phyloP scores from a whole-genome alignment of 2,888 invertebrate genomes.

The Lithophane ornitopus region DNA sequence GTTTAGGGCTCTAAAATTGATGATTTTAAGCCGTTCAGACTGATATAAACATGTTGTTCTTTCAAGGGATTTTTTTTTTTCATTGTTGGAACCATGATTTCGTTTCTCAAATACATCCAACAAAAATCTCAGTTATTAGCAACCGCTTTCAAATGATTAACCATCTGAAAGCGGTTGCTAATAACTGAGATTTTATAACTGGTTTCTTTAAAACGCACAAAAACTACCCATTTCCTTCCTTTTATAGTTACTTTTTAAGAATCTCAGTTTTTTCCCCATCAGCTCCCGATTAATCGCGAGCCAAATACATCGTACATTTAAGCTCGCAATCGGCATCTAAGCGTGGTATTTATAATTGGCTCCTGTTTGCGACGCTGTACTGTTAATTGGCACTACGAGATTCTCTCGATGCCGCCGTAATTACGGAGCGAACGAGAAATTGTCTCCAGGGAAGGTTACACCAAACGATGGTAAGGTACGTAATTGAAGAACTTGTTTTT shows the following conservation, averaged over 20 bases:
- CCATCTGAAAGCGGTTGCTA: no score
- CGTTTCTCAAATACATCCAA: not conserved
- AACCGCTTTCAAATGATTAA: not conserved
- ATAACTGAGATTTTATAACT: no score
- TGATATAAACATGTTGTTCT: not conserved
- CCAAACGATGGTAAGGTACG: constrained; percentile 38
- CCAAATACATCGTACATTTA: constrained; percentile 34
- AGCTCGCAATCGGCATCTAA: constrained; percentile 60
- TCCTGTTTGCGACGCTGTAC: constrained; percentile 63
- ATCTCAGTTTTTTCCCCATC: constrained; percentile 35
- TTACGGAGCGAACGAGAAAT: constrained; percentile 69
- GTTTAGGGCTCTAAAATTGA: not conserved
- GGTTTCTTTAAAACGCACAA: not conserved
- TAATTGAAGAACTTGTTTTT: constrained; percentile 54
- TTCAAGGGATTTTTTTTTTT: not conserved
- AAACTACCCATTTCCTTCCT: constrained; percentile 37
- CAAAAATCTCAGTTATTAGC: not conserved
- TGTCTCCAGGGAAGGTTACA: constrained; percentile 43
- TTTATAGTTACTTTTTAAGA: constrained; percentile 28
- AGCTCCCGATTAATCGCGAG: constrained; percentile 27
- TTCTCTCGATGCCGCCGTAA: constrained; percentile 69
- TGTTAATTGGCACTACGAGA: constrained; percentile 76
- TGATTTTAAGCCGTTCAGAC: not conserved
- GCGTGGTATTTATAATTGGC: constrained; percentile 73
- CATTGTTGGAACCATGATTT: not conserved